These are phyloP conservation scores for Struthio camelus DNA, from an alignment of 2,113 vertebrate species.

Conservation along the genomic window DNA sequence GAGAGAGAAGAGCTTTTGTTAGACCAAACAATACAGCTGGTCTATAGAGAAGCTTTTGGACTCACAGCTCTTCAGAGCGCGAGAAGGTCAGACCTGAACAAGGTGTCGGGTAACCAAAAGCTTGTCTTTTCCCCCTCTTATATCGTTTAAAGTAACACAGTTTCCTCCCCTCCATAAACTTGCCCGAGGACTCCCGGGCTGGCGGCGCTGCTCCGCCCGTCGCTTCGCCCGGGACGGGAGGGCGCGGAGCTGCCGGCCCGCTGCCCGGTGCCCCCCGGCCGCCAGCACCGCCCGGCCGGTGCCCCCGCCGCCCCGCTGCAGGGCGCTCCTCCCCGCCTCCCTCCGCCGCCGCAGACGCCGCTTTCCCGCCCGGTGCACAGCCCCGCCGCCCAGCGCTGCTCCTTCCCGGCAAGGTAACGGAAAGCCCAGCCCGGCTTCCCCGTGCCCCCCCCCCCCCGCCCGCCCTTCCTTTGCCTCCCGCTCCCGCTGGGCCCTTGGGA, in stretches of 20 bases:
- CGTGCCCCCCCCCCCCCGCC: neutral
- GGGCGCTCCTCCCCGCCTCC: neutral
- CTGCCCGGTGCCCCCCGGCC: too few species aligned
- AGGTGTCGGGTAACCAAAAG: neutral
- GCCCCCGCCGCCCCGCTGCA: neutral
- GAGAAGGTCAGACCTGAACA: neutral
- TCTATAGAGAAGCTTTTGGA: neutral
- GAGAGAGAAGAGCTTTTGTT: neutral
- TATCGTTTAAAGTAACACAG: neutral
- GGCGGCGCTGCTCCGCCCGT: neutral
- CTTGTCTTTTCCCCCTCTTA: neutral
- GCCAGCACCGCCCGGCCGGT: neutral
- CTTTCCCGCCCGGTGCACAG: neutral
- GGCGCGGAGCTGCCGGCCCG: neutral
- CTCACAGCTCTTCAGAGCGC: neutral
- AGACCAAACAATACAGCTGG: neutral
- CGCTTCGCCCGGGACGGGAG: neutral
- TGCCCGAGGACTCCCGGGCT: neutral
- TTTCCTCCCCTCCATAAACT: fast-evolving
- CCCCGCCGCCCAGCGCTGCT: neutral
- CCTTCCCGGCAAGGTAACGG: neutral
- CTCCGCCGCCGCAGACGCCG: neutral
- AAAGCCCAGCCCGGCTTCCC: neutral
- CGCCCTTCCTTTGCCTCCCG: neutral
- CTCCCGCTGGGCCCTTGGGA: neutral